These are phyloP conservation scores for Pantherophis vulpinus DNA, from an alignment of 2,797 vertebrate genomes.

Conservation along the genomic window DNA sequence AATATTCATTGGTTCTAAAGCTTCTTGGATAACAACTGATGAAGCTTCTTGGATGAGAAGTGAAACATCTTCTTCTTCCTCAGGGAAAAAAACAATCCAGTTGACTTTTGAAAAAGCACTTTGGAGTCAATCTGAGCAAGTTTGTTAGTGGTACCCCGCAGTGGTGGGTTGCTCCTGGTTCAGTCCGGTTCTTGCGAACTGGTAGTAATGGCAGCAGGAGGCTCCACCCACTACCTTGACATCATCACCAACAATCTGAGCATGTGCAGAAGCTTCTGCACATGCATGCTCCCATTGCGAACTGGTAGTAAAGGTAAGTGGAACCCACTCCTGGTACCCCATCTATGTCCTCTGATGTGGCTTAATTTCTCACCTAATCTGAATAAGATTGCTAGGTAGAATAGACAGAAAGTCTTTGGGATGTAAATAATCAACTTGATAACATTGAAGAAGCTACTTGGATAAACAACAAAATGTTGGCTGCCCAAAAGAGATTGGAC, in stretches of 20 bases:
- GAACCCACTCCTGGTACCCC: too few relatives aligned
- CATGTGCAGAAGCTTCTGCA: too few relatives aligned
- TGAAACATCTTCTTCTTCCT: neutral
- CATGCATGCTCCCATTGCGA: too few relatives aligned
- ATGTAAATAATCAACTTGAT: neutral
- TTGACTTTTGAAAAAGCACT: neutral
- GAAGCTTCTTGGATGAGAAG: neutral
- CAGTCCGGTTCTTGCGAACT: too few relatives aligned
- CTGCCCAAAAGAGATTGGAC: neutral
- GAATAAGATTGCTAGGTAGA: neutral
- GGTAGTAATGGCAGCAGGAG: too few relatives aligned
- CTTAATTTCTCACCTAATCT: neutral
- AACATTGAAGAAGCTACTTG: neutral
- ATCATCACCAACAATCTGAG: too few relatives aligned
- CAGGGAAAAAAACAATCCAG: neutral
- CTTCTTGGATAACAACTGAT: too few relatives aligned
- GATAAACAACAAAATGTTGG: neutral
- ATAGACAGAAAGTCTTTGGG: neutral
- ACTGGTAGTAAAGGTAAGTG: too few relatives aligned
- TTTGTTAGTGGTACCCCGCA: neutral
- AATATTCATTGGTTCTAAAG: neutral
- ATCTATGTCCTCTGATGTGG: neutral
- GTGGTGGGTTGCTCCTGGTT: too few relatives aligned
- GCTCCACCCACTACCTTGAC: too few relatives aligned
- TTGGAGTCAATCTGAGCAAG: neutral